These are phyloP conservation scores for Apolygus lucorum DNA, from an alignment of 1,140 invertebrate species.

Conservation along the genomic window DNA sequence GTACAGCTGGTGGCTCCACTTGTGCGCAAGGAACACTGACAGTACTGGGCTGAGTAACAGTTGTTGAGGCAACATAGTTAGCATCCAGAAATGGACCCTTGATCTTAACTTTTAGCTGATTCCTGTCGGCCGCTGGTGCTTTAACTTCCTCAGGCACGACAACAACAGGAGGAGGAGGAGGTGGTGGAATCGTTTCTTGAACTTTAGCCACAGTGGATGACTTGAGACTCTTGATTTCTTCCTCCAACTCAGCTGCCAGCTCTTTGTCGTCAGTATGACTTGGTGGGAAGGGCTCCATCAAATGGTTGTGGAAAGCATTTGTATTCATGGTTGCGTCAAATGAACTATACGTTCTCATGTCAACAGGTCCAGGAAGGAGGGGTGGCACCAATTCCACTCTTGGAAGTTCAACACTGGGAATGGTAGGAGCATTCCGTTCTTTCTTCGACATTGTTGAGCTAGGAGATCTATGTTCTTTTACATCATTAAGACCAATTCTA, in stretches of 20 bases:
- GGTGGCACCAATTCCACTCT: conserved; percentile 56
- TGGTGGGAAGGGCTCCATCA: conserved; percentile 52
- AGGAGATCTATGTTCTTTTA: conserved; percentile 32
- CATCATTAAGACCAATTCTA: conserved; percentile 26
- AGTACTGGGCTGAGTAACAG: conserved; percentile 43
- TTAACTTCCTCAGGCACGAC: conserved; percentile 36
- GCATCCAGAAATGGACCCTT: conserved; percentile 76
- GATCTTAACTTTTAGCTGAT: conserved; percentile 82
- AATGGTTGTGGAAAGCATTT: conserved; percentile 50
- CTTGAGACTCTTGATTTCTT: conserved; percentile 41
- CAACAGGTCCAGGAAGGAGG: conserved; percentile 69
- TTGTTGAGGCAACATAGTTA: conserved; percentile 52
- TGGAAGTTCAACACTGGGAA: conserved; percentile 21
- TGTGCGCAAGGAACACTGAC: conserved; percentile 36
- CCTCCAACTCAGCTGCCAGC: conserved; percentile 69
- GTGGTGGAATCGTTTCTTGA: conserved; percentile 37
- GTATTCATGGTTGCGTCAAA: conserved; percentile 38
- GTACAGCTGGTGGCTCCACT: conserved; percentile 35
- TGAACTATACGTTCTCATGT: conserved; percentile 74
- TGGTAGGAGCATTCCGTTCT: background rate
- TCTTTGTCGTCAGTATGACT: conserved; percentile 53
- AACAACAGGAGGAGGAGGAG: conserved; percentile 38
- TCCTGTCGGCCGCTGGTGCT: conserved; percentile 61
- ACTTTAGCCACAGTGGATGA: conserved; percentile 44
- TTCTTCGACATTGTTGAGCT: conserved; percentile 16